Conservation (phyloP, 2,113 vertebrate genomes). For the Nothocercus julius region DNA sequence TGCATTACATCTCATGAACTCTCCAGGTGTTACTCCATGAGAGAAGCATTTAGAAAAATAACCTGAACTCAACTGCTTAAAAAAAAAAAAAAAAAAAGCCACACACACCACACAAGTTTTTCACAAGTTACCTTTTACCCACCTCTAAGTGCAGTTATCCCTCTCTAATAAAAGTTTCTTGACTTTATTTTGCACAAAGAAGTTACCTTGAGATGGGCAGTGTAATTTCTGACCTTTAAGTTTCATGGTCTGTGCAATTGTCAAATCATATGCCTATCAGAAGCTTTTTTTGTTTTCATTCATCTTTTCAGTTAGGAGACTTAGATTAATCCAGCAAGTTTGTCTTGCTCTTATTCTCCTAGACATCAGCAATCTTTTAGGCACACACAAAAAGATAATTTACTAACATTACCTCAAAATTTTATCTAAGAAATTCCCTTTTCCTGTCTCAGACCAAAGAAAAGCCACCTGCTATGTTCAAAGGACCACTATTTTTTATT, state of each 20-base stretch:
- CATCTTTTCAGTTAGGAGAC: neutral
- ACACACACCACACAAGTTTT: neutral
- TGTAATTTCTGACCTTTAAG: neutral
- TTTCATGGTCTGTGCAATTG: neutral
- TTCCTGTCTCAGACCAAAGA: neutral
- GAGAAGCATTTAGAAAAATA: neutral
- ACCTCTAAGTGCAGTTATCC: neutral
- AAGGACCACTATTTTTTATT: neutral
- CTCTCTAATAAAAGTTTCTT: neutral
- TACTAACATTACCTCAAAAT: neutral
- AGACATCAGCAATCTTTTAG: neutral
- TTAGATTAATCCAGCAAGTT: neutral
- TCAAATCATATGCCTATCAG: neutral
- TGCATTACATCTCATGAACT: neutral
- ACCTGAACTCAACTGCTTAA: neutral
- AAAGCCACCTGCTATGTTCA: neutral
- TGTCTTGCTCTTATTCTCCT: neutral
- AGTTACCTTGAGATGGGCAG: neutral
- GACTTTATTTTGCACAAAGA: neutral
- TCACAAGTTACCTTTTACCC: neutral
- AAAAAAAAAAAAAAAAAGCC: too few species aligned
- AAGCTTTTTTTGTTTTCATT: neutral
- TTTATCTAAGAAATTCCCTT: neutral
- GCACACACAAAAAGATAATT: neutral
- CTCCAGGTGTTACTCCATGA: too few species aligned